Evolutionary conservation across 2,797 vertebrate genomes (phyloP).

Genomic region (Muraenolepis orangiensis): DNA sequence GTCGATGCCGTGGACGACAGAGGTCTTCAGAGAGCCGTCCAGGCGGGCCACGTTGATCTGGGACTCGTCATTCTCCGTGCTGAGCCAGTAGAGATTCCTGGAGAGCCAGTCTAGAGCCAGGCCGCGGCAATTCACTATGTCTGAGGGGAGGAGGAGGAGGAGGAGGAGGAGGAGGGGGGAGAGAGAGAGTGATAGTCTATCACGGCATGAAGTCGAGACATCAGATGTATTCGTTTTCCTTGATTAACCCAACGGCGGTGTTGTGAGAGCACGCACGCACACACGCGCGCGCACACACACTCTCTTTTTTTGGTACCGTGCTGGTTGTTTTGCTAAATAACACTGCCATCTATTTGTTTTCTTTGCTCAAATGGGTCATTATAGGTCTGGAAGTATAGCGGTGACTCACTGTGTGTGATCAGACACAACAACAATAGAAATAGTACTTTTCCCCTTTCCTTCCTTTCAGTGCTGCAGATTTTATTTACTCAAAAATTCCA

Average conservation of each 20-base stretch:
- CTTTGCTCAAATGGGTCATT: neutral
- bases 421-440: neutral
- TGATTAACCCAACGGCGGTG: neutral
- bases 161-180: slow-evolving; percentile 23
- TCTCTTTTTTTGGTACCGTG: neutral
- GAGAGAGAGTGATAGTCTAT: neutral
- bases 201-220: neutral
- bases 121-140: slow-evolving; percentile 92
- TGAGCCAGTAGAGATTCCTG: slow-evolving; percentile 98
- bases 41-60: slow-evolving; percentile 97
- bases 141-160: slow-evolving; percentile 60
- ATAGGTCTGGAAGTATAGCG: neutral
- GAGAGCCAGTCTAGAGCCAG: slow-evolving; percentile 97
- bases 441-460: neutral
- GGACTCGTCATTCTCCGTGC: slow-evolving; percentile 97
- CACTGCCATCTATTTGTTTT: slow-evolving; percentile 1
- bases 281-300: neutral
- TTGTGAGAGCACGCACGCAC: neutral
- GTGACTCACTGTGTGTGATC: neutral
- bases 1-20: slow-evolving; percentile 96
- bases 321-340: neutral
- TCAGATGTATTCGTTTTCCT: neutral
- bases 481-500: neutral
- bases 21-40: slow-evolving; percentile 97
- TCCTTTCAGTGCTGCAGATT: neutral